Base-by-base conservation (phyloP, 2,797 vertebrate species). In the Amblyraja radiata region DNA sequence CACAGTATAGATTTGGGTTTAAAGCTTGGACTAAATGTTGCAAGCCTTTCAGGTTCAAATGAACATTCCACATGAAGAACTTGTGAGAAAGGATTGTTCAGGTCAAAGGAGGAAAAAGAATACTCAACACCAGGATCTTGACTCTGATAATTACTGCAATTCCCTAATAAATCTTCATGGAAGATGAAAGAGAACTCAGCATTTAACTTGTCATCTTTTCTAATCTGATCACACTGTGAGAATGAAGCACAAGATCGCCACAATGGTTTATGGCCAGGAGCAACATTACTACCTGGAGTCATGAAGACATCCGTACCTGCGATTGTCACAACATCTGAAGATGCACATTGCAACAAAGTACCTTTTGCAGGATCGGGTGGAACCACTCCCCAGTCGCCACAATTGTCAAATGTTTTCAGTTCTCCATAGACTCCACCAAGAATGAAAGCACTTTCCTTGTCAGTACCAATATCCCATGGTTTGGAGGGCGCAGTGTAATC, bases 111-210 rank as follows among this genome's bases (percentile, higher is more conserved):
- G 94, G 99, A 97, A 94, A 99, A 98, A 4, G 98, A 97, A 94
- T 98, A 99, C 93, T 99, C 98, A 93, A 99, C 96, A 94, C 97
- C 97, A 93, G 98, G 97, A 94, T 99, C 98, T 95, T 99, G 98
- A n/a, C 97, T 96, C 94, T 96, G 97, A 96, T 99, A 98, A 95
- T 98, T 97, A 95, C 98, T 96, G 94, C 97, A 99, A 94, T 98
- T 97, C 95, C 98, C 98, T 78, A 99, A 96, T 96, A 99, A 97
- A 98, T 99, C 98, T 98, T 99, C 99, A 98, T 98, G 98, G 98
- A 99, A 99, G 97, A 99, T 98, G 95, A 99, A 98, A 95, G 98
- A 99, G 97, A 99, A 99, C 93, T 98, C 98, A 96, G 98, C 98
- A 96, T 98, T 98, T 94, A 98, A 96, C 95, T 97, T 97, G 0